Base-by-base conservation (phyloP, 2,797 vertebrate species). In the Thunnus albacares region DNA sequence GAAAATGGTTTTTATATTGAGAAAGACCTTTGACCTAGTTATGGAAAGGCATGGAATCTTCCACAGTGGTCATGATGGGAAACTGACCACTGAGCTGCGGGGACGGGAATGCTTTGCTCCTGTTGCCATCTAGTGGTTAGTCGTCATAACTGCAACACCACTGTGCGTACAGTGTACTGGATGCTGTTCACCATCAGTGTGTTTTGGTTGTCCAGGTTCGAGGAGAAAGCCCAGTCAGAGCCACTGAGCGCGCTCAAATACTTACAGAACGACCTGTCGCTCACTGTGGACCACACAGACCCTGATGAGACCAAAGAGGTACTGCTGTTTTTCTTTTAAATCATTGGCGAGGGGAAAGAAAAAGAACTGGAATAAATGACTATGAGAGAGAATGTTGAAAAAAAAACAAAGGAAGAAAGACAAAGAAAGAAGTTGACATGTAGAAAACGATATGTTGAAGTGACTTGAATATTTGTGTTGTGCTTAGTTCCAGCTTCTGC, bases 301-400 rank as follows among this genome's bases (percentile, higher is more conserved):
- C 98, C 98, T 0, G 96, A 98, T 76, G 98, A 99, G 91, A 98
- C 97, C 79, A 99, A 99, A 96, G 98, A 99, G 98, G 98, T 99
- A 86, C 28, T 30, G 28, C 5, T 5, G 28, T 30, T 17, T 57
- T 59, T 49, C 5, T 64, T 18, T 28, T 10, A 12, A 5, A 7
- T 71, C 11, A 1, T 52, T 53, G 10, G 8, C 14, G 35, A 18
- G 6, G 20, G 9, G 35, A 17, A 11, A 3, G 11, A 26, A 33
- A 52, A n/a, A 47, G 14, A 43, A 4, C 43, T 20, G 1, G 15
- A 38, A 17, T 6, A 41, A 7, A n/a, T 45, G 0, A 26, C 8
- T 1, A 1, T 35, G 28, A 30, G 28, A 58, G 55, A 43, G 11
- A n/a, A 26, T 11, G 10, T 12, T 11, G 38, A 38, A 14, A 4